Base-by-base conservation (phyloP, 92 coral and sea anemone species). In the Hydrozoanthus gracilis region DNA sequence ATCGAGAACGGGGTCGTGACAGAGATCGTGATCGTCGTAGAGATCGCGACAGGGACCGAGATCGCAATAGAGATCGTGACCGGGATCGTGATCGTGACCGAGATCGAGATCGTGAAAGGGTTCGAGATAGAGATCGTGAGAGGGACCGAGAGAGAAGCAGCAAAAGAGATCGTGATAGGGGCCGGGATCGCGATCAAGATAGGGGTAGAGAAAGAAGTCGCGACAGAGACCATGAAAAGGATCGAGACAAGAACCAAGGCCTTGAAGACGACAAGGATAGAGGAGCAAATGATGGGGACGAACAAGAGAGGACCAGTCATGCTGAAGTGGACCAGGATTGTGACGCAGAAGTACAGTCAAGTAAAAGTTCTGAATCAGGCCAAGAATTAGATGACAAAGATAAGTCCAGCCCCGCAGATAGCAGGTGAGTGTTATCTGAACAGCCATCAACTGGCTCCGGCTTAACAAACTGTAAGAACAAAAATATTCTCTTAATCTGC, bases 321-420 rank as follows among this genome's bases (percentile, higher is more conserved):
- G 70, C 86, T 73, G 91, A 79, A 49, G 82, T 56, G 11, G 88
- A 78, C 47, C 85, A 72, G 6, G 92, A 84, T 82, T 83, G 14
- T 17, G 89, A 88, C 50, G 18, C 13, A 50, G 91, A 82, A 77
- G 90, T 44, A 71, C 72, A 84, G 64, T 89, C 83, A 61, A 91
- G 69, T 73, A 91, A 83, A 87, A 90, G 45, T 84, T 73, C 5
- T 51, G 92, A 84, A 68, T 48, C 74, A 73, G 89, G 71, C 77
- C 77, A 69, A 77, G 93, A 90, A 88, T 86, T 74, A 46, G 77
- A 84, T 62, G 91, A 88, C 78, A 94, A 79, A 94, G 98, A 94
- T 94, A 94, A 94, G 98, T 94, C 98, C 93, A 78, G 90, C 49
- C 89, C 94, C 20, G 88, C 92, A 78, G 92, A 90, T 55, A 94